Evolutionary conservation across 2,797 vertebrate genomes (phyloP), one percentile per base, ranked within the genome.

Genomic region (Xenentodon cancila): DNA sequence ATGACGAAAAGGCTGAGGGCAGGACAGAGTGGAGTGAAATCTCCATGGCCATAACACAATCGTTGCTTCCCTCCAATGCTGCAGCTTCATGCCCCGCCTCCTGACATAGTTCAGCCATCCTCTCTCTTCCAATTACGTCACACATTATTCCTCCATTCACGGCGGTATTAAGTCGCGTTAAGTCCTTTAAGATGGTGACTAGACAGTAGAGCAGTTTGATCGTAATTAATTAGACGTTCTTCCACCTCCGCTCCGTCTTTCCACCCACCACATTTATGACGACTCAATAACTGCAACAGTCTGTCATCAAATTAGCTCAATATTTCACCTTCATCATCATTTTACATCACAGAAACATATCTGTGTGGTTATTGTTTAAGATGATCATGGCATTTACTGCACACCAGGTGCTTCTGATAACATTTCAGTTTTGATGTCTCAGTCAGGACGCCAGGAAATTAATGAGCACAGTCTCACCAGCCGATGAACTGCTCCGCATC

Each of bases 111-210:
- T 80, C 68, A 77, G 40, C 59, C 68, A 50, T 53, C 43, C 32
- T 55, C 49, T 64, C 55, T 30, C 9, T 67, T 79, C 61, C 52
- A 42, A 20, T 74, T 48, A 69, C 57, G 25, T 75, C 77, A 80
- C 40, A 19, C 42, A 44, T 17, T 57, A 17, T 12, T 9, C 20
- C 0, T 77, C 68, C 60, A 68, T 73, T 68, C 64, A 68, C 51
- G 30, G 20, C 1, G 1, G 48, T 4, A 18, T 75, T 27, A 47
- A 25, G 19, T 53, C 9, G 0, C 5, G 4, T 54, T 71, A 27
- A 73, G 6, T 44, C 66, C n/a, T 2, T 56, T 55, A 43, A 19
- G 52, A 19, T 18, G 48, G 19, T 43, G 7, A 60, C n/a, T 20
- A 44, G 2, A 46, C 6, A 37, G 9, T 61, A 17, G 1, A 3